Base-by-base conservation (phyloP, 2,888 invertebrate species). In the Rhodophaea formosa region DNA sequence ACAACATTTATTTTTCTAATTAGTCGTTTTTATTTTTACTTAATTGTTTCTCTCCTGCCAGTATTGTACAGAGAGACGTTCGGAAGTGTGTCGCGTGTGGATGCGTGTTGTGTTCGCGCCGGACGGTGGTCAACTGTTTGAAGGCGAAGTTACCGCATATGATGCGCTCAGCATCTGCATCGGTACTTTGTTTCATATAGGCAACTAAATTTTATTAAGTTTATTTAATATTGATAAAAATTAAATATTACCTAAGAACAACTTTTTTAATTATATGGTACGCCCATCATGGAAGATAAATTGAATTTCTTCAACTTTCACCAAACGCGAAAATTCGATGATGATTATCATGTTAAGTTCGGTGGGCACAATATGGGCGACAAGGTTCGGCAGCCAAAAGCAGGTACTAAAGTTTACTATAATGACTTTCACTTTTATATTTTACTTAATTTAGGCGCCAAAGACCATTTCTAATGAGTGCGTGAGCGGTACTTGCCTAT, bases 61-160 rank as follows among this genome's bases (percentile, higher is more conserved):
- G 72, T 71, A 66, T 58, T 61, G 62, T 65, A 59, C 58, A 58
- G 61, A 59, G 59, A 61, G 60, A 64, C 62, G 64, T 65, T 63
- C 61, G 62, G 61, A 53, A 53, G 63, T 59, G 57, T 66, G 65
- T 58, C 65, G 66, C 67, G 61, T 62, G 67, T 23, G 62, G 66
- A 65, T 67, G 79, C 88, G 88, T 85, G 85, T 75, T 72, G 61
- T 71, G 70, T 63, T 69, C 73, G 72, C 78, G 85, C 80, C 85
- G 88, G 89, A 83, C 90, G 74, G 65, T 88, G 90, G 90, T 90
- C 90, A 90, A 90, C 88, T 88, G 85, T 61, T 62, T 58, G 54
- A 61, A 66, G 69, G 62, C 68, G 65, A 71, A 66, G 67, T 70
- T 73, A 68, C 64, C 59, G 60, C 56, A 52, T 53, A 43, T 58